A percentile compares a stretch with the other conserved stretches of the same genome.
Evolutionary conservation across 2,797 vertebrate species (phyloP).

Genomic region (Graptemys geographica): DNA sequence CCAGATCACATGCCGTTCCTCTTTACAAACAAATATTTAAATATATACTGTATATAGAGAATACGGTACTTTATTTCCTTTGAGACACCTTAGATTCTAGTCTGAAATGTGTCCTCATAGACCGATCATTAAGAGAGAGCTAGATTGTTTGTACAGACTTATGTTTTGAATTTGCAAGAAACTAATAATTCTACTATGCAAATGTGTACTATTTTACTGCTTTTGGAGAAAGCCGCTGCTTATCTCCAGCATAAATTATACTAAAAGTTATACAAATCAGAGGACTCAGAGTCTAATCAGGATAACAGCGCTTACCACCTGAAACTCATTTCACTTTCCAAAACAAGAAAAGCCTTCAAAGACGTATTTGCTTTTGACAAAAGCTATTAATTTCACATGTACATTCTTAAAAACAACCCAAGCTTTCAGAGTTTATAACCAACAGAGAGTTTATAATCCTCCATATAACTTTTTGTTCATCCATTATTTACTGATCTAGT

Average conservation of each 20-base stretch:
- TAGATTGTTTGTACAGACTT: not conserved
- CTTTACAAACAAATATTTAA: not conserved
- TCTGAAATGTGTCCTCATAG: not conserved
- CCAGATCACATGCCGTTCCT: not conserved
- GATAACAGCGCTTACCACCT: not conserved
- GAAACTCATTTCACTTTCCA: not conserved
- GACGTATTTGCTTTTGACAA: not conserved
- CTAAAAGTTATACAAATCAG: not conserved
- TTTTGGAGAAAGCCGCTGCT: not conserved
- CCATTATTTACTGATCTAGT: constrained; percentile 26
- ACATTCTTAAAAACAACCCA: not conserved
- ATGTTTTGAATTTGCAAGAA: not conserved
- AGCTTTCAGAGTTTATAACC: constrained; percentile 15
- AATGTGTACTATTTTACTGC: not conserved
- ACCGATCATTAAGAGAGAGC: not conserved
- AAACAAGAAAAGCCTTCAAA: not conserved
- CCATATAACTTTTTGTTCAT: not conserved
- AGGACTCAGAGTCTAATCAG: not conserved
- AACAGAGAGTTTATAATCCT: constrained; percentile 14
- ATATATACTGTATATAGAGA: not conserved
- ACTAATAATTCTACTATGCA: not conserved
- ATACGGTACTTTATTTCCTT: not conserved
- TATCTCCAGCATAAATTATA: not conserved
- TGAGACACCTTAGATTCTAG: not conserved
- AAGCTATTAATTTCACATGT: not conserved